Percentiles rank a stretch among this genome's conserved stretches.
phyloP scores from a whole-genome alignment of 37 sponge, comb jelly and placozoan genomes.

The Petrosia ficiformis region DNA sequence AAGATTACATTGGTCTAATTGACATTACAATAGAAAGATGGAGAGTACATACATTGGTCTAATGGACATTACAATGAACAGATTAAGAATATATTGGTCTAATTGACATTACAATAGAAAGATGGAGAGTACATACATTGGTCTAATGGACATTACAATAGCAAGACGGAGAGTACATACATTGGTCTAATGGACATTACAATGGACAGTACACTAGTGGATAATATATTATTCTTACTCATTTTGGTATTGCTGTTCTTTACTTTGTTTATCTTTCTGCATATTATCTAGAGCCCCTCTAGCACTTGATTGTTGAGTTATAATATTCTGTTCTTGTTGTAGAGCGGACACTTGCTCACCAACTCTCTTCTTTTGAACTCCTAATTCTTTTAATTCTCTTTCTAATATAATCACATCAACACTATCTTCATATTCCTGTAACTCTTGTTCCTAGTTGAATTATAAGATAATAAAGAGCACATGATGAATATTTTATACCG shows the following conservation, averaged over 20 bases:
- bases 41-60: no score
- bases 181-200: no score
- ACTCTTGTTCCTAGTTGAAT: constrained; percentile 43
- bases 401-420: constrained; percentile 50
- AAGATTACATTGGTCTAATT: no score
- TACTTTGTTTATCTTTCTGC: constrained; percentile 49
- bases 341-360: constrained; percentile 23
- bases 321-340: constrained; percentile 57
- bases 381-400: constrained; percentile 8
- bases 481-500: constrained; percentile 30
- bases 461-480: background rate
- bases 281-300: constrained; percentile 74
- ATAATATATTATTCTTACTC: constrained; percentile 24
- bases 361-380: constrained; percentile 36
- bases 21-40: no score
- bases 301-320: constrained; percentile 59
- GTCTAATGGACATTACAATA: no score
- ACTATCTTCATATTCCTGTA: constrained; percentile 32
- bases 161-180: no score
- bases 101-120: no score
- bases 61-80: no score
- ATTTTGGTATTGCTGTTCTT: constrained; percentile 56
- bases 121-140: no score
- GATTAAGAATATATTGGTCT: no score
- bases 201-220: background rate